These are phyloP conservation scores for Tympanuchus pallidicinctus DNA, from an alignment of 2,113 vertebrate species.

Conservation along the genomic window DNA sequence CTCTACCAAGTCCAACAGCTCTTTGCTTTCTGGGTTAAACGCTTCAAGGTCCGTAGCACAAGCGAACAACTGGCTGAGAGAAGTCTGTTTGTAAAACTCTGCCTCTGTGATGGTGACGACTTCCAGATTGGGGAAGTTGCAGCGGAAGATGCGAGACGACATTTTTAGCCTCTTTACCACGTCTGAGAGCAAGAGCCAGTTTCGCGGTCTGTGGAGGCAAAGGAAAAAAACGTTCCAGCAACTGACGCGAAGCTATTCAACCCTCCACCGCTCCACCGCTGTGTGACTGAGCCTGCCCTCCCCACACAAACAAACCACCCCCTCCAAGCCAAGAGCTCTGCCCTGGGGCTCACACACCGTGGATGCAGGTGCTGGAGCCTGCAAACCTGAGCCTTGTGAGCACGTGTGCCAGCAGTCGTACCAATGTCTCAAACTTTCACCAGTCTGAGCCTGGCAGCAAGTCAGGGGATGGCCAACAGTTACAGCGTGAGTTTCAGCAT, in stretches of 20 bases:
- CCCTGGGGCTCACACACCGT: fast-evolving
- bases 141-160: conserved; percentile 89
- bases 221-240: not conserved
- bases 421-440: fast-evolving
- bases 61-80: conserved; percentile 91
- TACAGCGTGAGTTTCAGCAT: not conserved
- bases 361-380: not conserved
- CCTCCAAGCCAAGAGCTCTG: not conserved
- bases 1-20: conserved; percentile 93
- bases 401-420: not conserved
- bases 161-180: conserved; percentile 90
- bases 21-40: conserved; percentile 92
- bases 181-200: conserved; percentile 94
- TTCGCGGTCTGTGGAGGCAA: conserved; percentile 83
- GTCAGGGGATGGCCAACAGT: not conserved
- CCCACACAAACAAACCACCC: not conserved
- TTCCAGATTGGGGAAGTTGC: conserved; percentile 90
- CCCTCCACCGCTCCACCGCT: fast-evolving
- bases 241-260: not conserved
- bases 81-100: conserved; percentile 93
- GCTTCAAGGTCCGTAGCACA: conserved; percentile 90
- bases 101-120: conserved; percentile 91
- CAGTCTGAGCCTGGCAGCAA: not conserved
- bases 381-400: not conserved
- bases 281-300: not conserved